Evolutionary conservation across 2,888 invertebrate genomes (phyloP).

Genomic region (Drosophila paracracens): DNA sequence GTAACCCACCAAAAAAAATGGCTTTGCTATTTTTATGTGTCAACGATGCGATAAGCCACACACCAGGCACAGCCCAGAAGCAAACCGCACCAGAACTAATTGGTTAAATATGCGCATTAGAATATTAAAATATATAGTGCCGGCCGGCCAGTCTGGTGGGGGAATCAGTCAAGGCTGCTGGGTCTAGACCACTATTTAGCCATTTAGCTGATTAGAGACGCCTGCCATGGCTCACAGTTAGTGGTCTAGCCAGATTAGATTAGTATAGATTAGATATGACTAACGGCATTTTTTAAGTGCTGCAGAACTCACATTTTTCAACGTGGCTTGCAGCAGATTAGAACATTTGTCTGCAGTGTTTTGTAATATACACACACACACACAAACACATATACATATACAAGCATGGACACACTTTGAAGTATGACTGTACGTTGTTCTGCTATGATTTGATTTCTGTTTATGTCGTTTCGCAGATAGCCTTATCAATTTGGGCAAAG

Average conservation of each 20-base stretch:
- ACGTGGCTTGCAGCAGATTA: constrained; percentile 35
- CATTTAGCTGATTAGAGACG: constrained; percentile 40
- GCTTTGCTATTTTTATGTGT: constrained; percentile 33
- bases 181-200: constrained; percentile 30
- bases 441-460: constrained; percentile 36
- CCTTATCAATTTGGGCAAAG: constrained; percentile 52
- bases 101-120: constrained; percentile 55
- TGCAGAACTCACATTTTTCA: constrained; percentile 22
- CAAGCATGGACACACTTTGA: not conserved
- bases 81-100: constrained; percentile 32
- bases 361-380: not conserved
- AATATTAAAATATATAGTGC: constrained; percentile 1
- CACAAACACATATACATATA: not conserved
- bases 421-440: not conserved
- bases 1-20: constrained; percentile 5
- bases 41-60: constrained; percentile 28
- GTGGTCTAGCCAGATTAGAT: constrained; percentile 68
- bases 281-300: constrained; percentile 49
- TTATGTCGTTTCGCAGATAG: constrained; percentile 13
- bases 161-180: constrained; percentile 49
- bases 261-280: constrained; percentile 12
- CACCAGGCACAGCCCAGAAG: not conserved
- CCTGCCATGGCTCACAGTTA: constrained; percentile 38
- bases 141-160: constrained; percentile 11
- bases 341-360: constrained; percentile 7